Evolutionary conservation across 2,888 invertebrate species (phyloP).

Genomic region (Ischnus inquisitorius): DNA sequence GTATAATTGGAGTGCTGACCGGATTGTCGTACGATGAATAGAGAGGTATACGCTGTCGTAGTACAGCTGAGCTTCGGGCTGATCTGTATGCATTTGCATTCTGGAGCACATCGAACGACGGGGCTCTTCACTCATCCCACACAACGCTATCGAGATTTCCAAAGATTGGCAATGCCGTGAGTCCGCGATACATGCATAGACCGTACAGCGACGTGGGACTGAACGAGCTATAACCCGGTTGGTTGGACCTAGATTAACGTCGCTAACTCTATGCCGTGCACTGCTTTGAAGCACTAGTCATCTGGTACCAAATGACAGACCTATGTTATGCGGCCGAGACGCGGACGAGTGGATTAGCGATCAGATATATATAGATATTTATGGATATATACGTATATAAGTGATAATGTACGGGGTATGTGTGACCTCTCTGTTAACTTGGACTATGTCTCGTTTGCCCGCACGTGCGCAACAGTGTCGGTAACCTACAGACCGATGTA

Average conservation of each 20-base stretch:
- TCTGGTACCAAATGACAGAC: slow-evolving; percentile 1
- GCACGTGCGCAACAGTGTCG: neutral
- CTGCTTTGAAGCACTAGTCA: slow-evolving; percentile 40
- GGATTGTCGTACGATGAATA: slow-evolving; percentile 26
- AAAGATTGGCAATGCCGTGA: slow-evolving; percentile 43
- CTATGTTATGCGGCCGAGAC: slow-evolving; percentile 6
- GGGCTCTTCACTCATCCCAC: slow-evolving; percentile 31
- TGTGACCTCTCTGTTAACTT: slow-evolving; percentile 9
- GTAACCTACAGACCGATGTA: slow-evolving; percentile 21
- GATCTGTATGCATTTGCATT: slow-evolving; percentile 49
- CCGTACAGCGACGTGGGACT: neutral
- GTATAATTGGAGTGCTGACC: slow-evolving; percentile 44
- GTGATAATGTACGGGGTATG: neutral
- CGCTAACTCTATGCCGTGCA: slow-evolving; percentile 36
- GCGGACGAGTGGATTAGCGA: slow-evolving; percentile 32
- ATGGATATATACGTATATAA: neutral
- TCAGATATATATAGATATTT: neutral
- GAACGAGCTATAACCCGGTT: slow-evolving; percentile 53
- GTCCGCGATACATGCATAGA: slow-evolving; percentile 6
- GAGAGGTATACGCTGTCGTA: slow-evolving; percentile 25
- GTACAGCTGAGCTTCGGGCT: slow-evolving; percentile 14
- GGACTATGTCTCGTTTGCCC: slow-evolving; percentile 7
- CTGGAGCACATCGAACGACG: slow-evolving; percentile 39
- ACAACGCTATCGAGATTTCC: slow-evolving; percentile 47
- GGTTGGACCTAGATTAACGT: slow-evolving; percentile 39